A percentile compares a stretch with the other conserved stretches of the same genome.
These are phyloP conservation scores for Margarornis squamiger DNA, from an alignment of 2,797 vertebrate genomes.

Conservation along the genomic window DNA sequence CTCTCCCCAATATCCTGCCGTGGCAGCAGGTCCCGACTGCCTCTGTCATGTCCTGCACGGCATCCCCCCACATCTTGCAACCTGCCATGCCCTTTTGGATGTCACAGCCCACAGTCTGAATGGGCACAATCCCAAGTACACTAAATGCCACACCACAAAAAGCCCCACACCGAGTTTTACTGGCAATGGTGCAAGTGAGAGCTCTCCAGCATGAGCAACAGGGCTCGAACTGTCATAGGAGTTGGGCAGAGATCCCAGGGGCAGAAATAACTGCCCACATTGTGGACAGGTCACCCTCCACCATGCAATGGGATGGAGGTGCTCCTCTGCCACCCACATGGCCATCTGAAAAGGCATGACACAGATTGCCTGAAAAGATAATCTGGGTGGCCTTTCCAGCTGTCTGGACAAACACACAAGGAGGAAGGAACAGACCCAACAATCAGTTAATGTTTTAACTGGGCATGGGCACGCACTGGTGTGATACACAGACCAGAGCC, in stretches of 20 bases:
- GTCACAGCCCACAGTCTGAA: background rate
- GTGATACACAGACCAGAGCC: background rate
- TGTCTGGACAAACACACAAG: background rate
- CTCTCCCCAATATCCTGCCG: background rate
- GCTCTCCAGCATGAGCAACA: background rate
- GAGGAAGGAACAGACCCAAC: background rate
- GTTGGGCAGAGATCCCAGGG: background rate
- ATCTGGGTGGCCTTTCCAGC: background rate
- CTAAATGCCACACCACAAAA: background rate
- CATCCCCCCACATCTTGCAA: fast-evolving
- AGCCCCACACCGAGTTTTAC: fast-evolving
- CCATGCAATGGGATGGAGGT: fast-evolving
- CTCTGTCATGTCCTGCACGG: fast-evolving
- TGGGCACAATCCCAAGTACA: background rate
- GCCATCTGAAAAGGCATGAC: background rate
- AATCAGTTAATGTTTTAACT: background rate
- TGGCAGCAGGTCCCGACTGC: fast-evolving
- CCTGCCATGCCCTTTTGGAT: fast-evolving
- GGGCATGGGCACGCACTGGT: background rate
- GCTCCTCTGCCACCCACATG: background rate
- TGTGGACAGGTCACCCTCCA: fast-evolving
- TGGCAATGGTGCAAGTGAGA: fast-evolving
- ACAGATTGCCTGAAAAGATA: background rate
- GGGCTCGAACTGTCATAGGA: background rate
- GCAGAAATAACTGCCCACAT: background rate